A percentile compares a stretch with the other conserved stretches of the same genome.
Evolutionary conservation across 2,113 vertebrate genomes (phyloP).

Genomic region (Trachemys scripta): DNA sequence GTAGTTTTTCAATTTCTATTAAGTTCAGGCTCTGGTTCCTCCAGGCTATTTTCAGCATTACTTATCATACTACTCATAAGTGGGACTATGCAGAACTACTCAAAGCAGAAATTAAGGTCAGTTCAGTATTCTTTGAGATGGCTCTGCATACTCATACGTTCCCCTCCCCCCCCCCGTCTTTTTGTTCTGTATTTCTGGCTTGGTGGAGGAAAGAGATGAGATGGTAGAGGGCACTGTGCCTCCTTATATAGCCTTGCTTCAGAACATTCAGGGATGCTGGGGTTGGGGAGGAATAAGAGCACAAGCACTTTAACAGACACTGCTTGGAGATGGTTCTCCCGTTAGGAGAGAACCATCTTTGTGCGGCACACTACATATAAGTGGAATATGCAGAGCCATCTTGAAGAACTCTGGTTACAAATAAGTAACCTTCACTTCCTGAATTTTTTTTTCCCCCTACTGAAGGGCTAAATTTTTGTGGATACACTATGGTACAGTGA

Average conservation of each 20-base stretch:
- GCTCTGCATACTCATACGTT: neutral
- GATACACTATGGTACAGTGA: neutral
- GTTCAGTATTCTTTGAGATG: neutral
- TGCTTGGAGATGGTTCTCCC: neutral
- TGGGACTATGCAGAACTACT: neutral
- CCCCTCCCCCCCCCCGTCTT: neutral
- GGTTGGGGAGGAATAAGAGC: neutral
- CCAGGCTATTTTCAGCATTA: neutral
- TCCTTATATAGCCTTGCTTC: neutral
- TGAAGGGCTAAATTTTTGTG: neutral
- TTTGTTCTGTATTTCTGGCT: neutral
- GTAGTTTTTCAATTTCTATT: neutral
- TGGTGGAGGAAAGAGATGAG: neutral
- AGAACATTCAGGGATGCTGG: neutral
- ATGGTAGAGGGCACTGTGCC: neutral
- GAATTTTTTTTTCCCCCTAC: neutral
- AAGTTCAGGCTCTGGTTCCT: neutral
- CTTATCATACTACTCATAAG: neutral
- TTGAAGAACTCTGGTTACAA: neutral
- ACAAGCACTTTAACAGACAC: neutral
- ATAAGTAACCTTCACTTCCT: rapidly evolving
- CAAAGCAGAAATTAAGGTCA: neutral
- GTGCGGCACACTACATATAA: neutral
- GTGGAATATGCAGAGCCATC: neutral
- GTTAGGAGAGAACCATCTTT: neutral